phyloP scores from a whole-genome alignment of 2,113 vertebrate genomes.

The Grammomys surdaster region DNA sequence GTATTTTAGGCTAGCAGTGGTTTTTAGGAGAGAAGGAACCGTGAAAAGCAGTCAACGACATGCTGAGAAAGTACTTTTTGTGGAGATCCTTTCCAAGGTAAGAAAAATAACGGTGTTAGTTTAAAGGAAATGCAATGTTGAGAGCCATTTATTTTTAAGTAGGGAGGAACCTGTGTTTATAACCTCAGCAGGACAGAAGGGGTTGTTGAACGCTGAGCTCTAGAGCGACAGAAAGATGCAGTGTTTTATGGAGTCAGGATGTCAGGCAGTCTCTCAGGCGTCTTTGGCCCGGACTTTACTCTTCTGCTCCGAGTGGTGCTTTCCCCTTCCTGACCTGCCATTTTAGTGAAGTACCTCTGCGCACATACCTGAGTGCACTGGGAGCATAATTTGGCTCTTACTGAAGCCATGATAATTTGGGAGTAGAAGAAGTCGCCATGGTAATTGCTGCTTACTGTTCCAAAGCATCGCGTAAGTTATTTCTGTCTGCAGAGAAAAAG shows the following conservation, averaged over 20 bases:
- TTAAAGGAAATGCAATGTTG: not conserved
- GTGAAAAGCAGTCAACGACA: not conserved
- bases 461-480: not conserved
- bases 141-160: constrained; percentile 1
- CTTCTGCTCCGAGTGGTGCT: not conserved
- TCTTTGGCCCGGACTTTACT: not conserved
- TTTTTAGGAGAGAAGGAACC: not conserved
- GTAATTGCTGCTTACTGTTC: not conserved
- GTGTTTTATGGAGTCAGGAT: not conserved
- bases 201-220: not conserved
- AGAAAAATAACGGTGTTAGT: not conserved
- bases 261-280: not conserved
- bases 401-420: not conserved
- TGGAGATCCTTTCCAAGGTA: not conserved
- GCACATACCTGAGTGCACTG: too few relatives aligned
- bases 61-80: not conserved
- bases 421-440: constrained; percentile 23
- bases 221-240: not conserved
- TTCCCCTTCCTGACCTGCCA: not conserved
- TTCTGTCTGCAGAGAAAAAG: constrained; percentile 30
- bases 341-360: not conserved
- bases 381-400: not conserved
- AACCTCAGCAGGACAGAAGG: not conserved
- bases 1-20: not conserved
- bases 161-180: not conserved